Conservation (phyloP, 2,113 vertebrate species). For the Psammodynastes pulverulentus region DNA sequence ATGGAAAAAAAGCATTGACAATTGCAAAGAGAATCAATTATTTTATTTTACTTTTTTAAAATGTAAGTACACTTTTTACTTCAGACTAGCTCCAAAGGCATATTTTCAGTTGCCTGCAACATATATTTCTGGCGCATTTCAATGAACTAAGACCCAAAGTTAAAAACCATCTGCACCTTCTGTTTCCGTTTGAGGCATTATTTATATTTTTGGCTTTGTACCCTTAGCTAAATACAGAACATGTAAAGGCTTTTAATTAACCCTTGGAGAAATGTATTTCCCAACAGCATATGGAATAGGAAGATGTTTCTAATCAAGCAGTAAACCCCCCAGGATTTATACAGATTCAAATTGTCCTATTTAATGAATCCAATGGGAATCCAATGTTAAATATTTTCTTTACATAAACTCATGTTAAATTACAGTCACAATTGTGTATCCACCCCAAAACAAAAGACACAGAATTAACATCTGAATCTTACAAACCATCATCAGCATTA, state of each 20-base stretch:
- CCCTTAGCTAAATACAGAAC: slow-evolving; percentile 69
- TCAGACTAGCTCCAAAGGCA: slow-evolving; percentile 61
- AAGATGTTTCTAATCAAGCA: slow-evolving; percentile 72
- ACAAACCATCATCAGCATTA: slow-evolving; percentile 13
- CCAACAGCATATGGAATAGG: slow-evolving; percentile 64
- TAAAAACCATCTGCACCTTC: slow-evolving; percentile 73
- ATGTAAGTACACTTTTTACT: slow-evolving; percentile 33
- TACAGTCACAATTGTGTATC: slow-evolving; percentile 43
- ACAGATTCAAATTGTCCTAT: slow-evolving; percentile 45
- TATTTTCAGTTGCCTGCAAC: slow-evolving; percentile 53
- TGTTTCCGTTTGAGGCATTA: slow-evolving; percentile 71
- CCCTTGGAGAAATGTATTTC: slow-evolving; percentile 74
- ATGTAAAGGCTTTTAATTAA: slow-evolving; percentile 77
- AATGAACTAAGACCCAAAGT: slow-evolving; percentile 67
- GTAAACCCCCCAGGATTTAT: slow-evolving; percentile 68
- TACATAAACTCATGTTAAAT: slow-evolving; percentile 36
- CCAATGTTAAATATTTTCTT: slow-evolving; percentile 54
- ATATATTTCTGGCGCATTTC: slow-evolving; percentile 65
- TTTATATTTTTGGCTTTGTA: slow-evolving; percentile 77
- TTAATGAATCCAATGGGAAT: slow-evolving; percentile 66
- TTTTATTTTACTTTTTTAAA: slow-evolving; percentile 35
- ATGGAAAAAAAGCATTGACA: background rate
- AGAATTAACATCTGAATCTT: slow-evolving; percentile 54
- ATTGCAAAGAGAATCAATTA: slow-evolving; percentile 8
- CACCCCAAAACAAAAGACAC: slow-evolving; percentile 38